Percentiles rank a stretch among this genome's conserved stretches.
phyloP scores from a whole-genome alignment of 2,113 vertebrate species.

The Pholis gunnellus region DNA sequence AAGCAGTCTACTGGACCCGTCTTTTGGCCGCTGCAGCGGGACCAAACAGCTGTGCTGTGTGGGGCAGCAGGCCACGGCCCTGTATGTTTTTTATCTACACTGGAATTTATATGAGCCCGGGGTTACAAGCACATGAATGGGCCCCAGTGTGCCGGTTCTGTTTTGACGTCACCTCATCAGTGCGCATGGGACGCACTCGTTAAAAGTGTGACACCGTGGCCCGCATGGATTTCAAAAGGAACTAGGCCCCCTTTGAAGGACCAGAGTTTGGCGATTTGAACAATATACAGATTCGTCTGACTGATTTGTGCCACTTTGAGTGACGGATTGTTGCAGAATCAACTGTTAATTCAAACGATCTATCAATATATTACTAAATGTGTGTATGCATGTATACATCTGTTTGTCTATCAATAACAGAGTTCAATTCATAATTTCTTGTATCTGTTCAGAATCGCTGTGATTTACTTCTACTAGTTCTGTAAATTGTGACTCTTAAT shows the following conservation, averaged over 20 bases:
- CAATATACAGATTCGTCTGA: constrained; percentile 29
- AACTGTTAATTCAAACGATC: not conserved
- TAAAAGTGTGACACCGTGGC: constrained; percentile 44
- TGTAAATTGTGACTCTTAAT: not conserved
- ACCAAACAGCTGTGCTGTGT: constrained; percentile 73
- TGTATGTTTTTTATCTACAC: constrained; percentile 77
- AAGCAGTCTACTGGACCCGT: constrained; percentile 23
- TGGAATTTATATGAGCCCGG: constrained; percentile 82
- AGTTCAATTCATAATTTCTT: not conserved
- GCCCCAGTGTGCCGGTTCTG: constrained; percentile 69
- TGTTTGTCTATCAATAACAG: not conserved
- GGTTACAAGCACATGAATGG: constrained; percentile 79
- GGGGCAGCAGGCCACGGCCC: constrained; percentile 52
- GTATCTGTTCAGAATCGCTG: not conserved
- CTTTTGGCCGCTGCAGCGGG: constrained; percentile 39
- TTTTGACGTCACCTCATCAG: constrained; percentile 73
- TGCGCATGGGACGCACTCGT: constrained; percentile 54
- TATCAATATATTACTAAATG: not conserved
- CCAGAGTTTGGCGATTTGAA: constrained; percentile 2
- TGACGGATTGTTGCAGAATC: not conserved
- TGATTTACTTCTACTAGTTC: not conserved
- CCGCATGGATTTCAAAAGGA: constrained; percentile 47
- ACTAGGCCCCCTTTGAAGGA: constrained; percentile 16
- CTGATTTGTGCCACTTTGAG: not conserved
- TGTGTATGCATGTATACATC: no score